Evolutionary conservation across 2,113 vertebrate species (phyloP), one percentile per base, ranked within the genome.

Genomic region (Sceloporus tristichus): DNA sequence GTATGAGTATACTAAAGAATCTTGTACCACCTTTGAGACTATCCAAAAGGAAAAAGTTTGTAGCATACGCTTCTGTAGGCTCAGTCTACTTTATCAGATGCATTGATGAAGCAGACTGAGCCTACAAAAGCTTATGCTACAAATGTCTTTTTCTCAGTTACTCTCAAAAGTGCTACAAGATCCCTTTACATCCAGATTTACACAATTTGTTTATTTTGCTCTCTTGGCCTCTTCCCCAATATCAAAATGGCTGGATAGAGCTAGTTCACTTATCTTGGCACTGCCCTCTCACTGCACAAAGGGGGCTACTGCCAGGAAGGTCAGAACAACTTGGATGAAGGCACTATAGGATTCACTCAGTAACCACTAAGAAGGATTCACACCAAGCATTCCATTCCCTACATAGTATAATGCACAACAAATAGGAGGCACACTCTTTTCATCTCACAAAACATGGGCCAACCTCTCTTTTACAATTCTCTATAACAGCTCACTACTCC

Each of bases 221-320:
- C n/a, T 48, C 11, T 73, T 27, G 62, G 34, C 65, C 5, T 29
- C 11, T 66, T 19, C 34, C n/a, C 8, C 34, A 71, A 6, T 34
- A 16, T 1, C 29, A 56, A 74, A 54, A 34, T 59, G 34, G 29
- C 18, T 27, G 68, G 25, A 70, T 9, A 65, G 65, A 27, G 68
- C n/a, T 62, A 0, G 2, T n/a, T 1, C 0, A 0, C 11, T 56
- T 34, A 11, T 65, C 29, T 87, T 27, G 56, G 25, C 4, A n/a
- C 70, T 70, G 14, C 54, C 59, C n/a, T 27, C 19, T 48, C 48
- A 29, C 21, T 29, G 7, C 38, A 59, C 10, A 27, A 10, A 34
- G 11, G 53, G 48, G 73, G 9, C 21, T n/a, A 27, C 66, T 84
- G 23, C n/a, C 53, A 59, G 19, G 48, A 53, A 34, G 34, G n/a